These are phyloP conservation scores for Acipenser ruthenus DNA, from an alignment of 2,797 vertebrate genomes.

Conservation along the genomic window DNA sequence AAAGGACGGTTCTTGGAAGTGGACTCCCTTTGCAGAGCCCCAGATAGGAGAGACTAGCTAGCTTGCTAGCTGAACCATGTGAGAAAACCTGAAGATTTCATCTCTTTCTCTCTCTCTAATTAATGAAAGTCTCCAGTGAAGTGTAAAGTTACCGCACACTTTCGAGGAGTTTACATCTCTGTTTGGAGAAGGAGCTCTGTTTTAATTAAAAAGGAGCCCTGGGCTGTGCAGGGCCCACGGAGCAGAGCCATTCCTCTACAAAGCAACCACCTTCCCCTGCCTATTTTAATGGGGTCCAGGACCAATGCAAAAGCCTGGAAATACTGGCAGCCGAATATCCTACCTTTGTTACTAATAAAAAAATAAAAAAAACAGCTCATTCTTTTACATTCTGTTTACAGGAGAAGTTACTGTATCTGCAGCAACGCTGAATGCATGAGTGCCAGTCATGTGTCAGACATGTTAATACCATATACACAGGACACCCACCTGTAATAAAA, in stretches of 20 bases:
- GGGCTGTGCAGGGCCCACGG: conserved; percentile 3
- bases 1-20: conserved; percentile 4
- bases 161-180: conserved; percentile 9
- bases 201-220: conserved; percentile 11
- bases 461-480: too few relatives aligned
- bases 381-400: too few relatives aligned
- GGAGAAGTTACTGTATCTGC: too few relatives aligned
- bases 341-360: too few relatives aligned
- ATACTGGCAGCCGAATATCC: too few relatives aligned
- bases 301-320: too few relatives aligned
- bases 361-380: too few relatives aligned
- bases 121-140: conserved; percentile 9
- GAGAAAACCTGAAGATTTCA: neutral
- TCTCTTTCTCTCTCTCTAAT: neutral
- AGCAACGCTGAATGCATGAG: too few relatives aligned
- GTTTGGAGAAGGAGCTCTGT: neutral
- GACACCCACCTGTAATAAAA: too few relatives aligned
- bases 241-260: neutral
- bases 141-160: conserved; percentile 8
- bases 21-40: neutral
- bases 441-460: too few relatives aligned
- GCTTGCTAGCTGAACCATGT: neutral
- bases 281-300: neutral
- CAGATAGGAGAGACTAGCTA: too few relatives aligned
- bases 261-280: conserved; percentile 12